These are phyloP conservation scores for Mylabris sibirica DNA, from an alignment of 2,888 invertebrate species.

Conservation along the genomic window DNA sequence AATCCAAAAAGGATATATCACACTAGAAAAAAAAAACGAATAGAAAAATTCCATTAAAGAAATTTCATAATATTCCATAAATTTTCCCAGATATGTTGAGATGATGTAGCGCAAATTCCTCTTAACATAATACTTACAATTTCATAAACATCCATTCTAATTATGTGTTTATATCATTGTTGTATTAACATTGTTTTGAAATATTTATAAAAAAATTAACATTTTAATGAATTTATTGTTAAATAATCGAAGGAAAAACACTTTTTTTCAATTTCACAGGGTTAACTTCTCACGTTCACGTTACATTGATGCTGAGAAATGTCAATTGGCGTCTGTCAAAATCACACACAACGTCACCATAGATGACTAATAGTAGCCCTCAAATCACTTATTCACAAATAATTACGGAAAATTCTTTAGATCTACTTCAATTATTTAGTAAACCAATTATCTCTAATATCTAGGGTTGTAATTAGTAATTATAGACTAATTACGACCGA, in stretches of 20 bases:
- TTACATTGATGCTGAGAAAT: slow-evolving; percentile 39
- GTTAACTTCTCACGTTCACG: slow-evolving; percentile 47
- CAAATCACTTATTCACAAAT: too few species aligned
- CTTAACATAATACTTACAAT: slow-evolving; percentile 36
- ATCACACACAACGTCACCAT: not conserved
- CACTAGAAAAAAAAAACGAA: slow-evolving; percentile 37
- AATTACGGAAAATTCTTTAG: too few species aligned
- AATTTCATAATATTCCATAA: slow-evolving; percentile 10
- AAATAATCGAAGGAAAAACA: slow-evolving; percentile 23
- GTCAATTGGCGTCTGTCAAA: slow-evolving; percentile 23
- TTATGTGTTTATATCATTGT: slow-evolving; percentile 25
- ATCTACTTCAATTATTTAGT: too few species aligned
- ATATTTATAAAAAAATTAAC: slow-evolving; percentile 20
- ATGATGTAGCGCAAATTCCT: slow-evolving; percentile 4
- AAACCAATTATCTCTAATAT: too few species aligned
- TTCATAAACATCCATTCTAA: slow-evolving; percentile 39
- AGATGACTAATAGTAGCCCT: too few species aligned
- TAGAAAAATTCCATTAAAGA: not conserved
- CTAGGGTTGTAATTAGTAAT: too few species aligned
- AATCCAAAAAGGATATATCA: slow-evolving; percentile 73
- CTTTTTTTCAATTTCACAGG: slow-evolving; percentile 30
- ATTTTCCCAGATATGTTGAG: not conserved
- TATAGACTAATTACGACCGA: too few species aligned
- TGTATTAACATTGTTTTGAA: slow-evolving; percentile 24
- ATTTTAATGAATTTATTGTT: slow-evolving; percentile 21